Percentiles rank a stretch among this genome's conserved stretches.
Conservation (phyloP, 2,888 invertebrate species). For the Phyto melanocephala region DNA sequence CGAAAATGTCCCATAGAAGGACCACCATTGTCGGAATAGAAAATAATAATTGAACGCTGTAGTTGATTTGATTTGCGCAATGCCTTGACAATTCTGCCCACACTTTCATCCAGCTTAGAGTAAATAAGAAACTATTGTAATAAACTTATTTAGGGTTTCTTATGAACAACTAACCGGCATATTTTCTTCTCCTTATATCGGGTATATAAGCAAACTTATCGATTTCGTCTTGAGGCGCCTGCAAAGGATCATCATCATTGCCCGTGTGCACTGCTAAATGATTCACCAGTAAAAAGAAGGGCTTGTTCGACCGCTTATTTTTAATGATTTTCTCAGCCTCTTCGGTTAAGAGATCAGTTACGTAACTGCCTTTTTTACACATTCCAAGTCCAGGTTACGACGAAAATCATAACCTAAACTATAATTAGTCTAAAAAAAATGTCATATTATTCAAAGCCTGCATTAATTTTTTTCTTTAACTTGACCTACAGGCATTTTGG, state of each 20-base stretch:
- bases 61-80: slow-evolving; percentile 84
- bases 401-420: slow-evolving; percentile 80
- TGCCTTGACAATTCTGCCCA: slow-evolving; percentile 87
- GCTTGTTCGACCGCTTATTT: slow-evolving; percentile 79
- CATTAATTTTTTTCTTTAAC: too few species aligned
- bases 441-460: too few species aligned
- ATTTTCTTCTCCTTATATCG: slow-evolving; percentile 83
- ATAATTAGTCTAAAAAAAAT: slow-evolving; percentile 36
- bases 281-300: slow-evolving; percentile 88
- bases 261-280: slow-evolving; percentile 90
- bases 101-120: slow-evolving; percentile 89
- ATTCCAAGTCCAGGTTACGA: slow-evolving; percentile 80
- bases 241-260: slow-evolving; percentile 84
- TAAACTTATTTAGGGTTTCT: background rate
- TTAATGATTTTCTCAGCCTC: slow-evolving; percentile 83
- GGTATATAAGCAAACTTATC: slow-evolving; percentile 84
- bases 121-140: slow-evolving; percentile 74
- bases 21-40: slow-evolving; percentile 93
- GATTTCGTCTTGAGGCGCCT: slow-evolving; percentile 86
- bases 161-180: slow-evolving; percentile 82
- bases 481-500: slow-evolving; percentile 78
- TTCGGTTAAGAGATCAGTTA: slow-evolving; percentile 85
- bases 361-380: slow-evolving; percentile 81
- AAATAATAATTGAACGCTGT: slow-evolving; percentile 89
- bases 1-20: slow-evolving; percentile 85